phyloP scores from a whole-genome alignment of 2,113 vertebrate genomes.

The Formicarius rufipectus region DNA sequence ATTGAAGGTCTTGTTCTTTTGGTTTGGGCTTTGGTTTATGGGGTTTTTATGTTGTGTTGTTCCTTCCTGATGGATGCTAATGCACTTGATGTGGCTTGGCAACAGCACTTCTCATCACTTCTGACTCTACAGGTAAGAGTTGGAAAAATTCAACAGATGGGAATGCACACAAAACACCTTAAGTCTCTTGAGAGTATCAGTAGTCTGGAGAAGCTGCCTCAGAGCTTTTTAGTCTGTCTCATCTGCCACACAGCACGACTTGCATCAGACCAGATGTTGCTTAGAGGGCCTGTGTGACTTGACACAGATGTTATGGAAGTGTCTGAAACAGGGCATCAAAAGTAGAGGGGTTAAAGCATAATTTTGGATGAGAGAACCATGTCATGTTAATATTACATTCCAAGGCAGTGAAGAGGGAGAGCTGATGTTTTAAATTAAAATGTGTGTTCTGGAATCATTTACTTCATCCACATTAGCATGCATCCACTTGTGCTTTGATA shows the following conservation, averaged over 20 bases:
- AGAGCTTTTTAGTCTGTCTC: not conserved
- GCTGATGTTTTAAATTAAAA: slow-evolving; percentile 37
- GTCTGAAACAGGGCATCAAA: slow-evolving; percentile 26
- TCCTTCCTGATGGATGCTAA: not conserved
- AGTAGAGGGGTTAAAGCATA: slow-evolving; percentile 16
- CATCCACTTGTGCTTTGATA: slow-evolving; percentile 53
- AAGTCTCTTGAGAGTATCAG: not conserved
- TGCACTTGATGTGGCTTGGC: not conserved
- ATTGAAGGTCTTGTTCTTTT: not conserved
- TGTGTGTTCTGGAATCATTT: slow-evolving; percentile 38
- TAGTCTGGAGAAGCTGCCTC: not conserved
- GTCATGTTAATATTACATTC: slow-evolving; percentile 34
- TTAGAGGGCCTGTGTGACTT: not conserved
- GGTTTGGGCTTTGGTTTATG: not conserved
- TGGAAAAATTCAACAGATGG: not conserved
- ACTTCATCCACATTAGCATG: not conserved
- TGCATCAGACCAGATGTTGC: not conserved
- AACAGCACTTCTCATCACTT: not conserved
- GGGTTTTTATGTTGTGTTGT: not conserved
- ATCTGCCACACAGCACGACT: not conserved
- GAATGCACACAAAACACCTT: not conserved
- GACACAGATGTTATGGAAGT: not conserved
- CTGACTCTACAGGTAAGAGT: not conserved
- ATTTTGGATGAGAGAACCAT: slow-evolving; percentile 14
- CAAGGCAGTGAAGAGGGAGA: slow-evolving; percentile 37